Conservation (phyloP, 1,140 invertebrate genomes). For the Calosoma granatense region DNA sequence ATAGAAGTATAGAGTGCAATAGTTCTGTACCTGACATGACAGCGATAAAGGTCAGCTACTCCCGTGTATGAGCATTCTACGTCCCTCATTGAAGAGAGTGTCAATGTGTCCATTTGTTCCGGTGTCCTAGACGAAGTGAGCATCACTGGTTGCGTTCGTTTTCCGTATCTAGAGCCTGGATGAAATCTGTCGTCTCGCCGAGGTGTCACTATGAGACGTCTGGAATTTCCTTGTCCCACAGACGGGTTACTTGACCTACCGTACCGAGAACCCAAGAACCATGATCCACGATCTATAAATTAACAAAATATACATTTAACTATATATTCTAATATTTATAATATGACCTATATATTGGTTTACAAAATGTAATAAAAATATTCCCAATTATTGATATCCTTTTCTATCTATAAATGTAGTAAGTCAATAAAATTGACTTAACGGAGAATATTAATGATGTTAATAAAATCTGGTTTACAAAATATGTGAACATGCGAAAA, state of each 20-base stretch:
- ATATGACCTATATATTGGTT: too few relatives aligned
- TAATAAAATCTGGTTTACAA: too few relatives aligned
- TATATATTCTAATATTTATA: too few relatives aligned
- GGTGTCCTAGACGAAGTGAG: neutral
- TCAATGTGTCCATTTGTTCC: neutral
- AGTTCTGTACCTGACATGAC: conserved; percentile 2
- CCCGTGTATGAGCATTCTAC: neutral
- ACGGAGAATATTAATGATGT: too few relatives aligned
- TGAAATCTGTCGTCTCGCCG: conserved; percentile 33
- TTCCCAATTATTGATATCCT: too few relatives aligned
- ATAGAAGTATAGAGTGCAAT: too few relatives aligned
- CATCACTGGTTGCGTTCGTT: conserved; percentile 17
- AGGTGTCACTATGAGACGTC: conserved; percentile 5
- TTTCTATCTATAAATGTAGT: too few relatives aligned
- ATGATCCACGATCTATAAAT: conserved; percentile 11
- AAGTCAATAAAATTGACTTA: too few relatives aligned
- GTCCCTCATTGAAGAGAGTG: neutral
- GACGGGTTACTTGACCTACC: conserved; percentile 22
- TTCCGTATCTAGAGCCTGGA: conserved; percentile 32
- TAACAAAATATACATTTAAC: too few relatives aligned
- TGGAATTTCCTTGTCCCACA: neutral
- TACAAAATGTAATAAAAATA: too few relatives aligned
- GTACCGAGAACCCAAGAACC: conserved; percentile 33
- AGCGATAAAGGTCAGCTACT: neutral
- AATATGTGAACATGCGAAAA: too few relatives aligned